A percentile compares a stretch with the other conserved stretches of the same genome.
Evolutionary conservation across 2,797 vertebrate genomes (phyloP).

Genomic region (Mycteria americana): DNA sequence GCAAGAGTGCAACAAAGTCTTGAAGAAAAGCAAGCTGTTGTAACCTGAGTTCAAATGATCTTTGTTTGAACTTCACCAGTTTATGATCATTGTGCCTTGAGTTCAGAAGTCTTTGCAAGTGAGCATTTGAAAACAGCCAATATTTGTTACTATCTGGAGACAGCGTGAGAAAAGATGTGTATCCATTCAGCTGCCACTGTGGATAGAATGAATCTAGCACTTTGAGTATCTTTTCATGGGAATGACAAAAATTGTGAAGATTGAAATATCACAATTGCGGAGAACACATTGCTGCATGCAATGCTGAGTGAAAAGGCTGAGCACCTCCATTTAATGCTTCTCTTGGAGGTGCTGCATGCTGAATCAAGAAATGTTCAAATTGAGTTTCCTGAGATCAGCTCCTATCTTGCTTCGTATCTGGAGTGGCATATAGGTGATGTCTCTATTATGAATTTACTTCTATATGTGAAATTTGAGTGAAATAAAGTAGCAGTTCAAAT

Average conservation of each 20-base stretch:
- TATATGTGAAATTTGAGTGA: neutral
- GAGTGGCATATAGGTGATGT: neutral
- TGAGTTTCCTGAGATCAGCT: neutral
- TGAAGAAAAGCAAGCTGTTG: neutral
- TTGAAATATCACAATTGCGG: rapidly evolving
- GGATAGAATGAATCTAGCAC: neutral
- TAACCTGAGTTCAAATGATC: neutral
- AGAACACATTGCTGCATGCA: neutral
- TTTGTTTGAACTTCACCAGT: neutral
- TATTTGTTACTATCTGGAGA: neutral
- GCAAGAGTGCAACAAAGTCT: neutral
- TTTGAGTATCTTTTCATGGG: neutral
- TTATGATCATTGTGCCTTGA: neutral
- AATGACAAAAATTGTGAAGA: neutral
- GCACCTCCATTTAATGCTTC: neutral
- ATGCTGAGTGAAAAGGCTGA: neutral
- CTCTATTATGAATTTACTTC: neutral
- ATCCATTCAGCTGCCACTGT: neutral
- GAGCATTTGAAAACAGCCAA: neutral
- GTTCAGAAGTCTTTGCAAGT: neutral
- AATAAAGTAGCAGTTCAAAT: neutral
- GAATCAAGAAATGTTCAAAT: neutral
- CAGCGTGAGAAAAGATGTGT: rapidly evolving
- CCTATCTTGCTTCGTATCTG: neutral
- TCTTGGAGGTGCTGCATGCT: neutral